Percentiles rank a stretch among this genome's conserved stretches.
Conservation (phyloP, 2,888 invertebrate species). For the Epirrhoe alternata region DNA sequence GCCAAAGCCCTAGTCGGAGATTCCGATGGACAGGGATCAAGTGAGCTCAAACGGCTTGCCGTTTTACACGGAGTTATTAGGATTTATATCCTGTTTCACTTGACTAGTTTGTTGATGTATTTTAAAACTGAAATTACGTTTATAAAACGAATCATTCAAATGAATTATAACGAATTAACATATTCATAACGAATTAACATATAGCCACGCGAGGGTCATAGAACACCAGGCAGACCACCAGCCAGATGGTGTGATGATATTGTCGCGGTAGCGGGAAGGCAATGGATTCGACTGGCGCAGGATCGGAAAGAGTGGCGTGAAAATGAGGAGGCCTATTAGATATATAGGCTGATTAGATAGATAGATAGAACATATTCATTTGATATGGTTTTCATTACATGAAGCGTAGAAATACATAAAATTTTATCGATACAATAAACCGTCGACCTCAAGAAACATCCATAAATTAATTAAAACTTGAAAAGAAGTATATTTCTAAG, state of each 20-base stretch:
- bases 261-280: no score
- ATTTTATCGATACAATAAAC: background rate
- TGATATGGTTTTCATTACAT: background rate
- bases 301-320: no score
- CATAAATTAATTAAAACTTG: constrained; percentile 9
- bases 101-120: constrained; percentile 5
- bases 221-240: no score
- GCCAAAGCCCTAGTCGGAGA: constrained; percentile 45
- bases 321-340: no score
- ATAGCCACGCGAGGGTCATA: no score
- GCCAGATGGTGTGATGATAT: no score
- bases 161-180: background rate
- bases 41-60: constrained; percentile 45
- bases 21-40: constrained; percentile 57
- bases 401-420: background rate
- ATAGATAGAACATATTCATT: no score
- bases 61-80: constrained; percentile 43
- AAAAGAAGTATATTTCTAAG: constrained; percentile 5
- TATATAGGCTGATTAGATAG: no score
- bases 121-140: background rate
- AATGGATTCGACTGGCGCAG: no score
- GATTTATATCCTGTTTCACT: constrained; percentile 24
- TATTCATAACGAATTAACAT: no score
- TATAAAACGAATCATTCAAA: background rate
- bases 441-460: background rate